Base-by-base conservation (phyloP, 1,140 invertebrate genomes). In the Hyles vespertilio region DNA sequence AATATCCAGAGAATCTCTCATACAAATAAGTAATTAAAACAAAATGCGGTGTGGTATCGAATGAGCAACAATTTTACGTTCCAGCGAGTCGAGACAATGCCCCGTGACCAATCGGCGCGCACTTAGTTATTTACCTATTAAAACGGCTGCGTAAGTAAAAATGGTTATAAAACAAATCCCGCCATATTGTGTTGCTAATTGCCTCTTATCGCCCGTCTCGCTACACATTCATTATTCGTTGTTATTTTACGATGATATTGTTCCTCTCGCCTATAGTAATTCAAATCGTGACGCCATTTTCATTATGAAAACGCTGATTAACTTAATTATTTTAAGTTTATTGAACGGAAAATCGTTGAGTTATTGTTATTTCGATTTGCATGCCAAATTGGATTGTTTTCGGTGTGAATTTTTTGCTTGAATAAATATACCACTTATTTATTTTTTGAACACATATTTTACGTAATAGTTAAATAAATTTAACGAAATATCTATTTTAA, bases 121-220 rank as follows among this genome's bases (percentile, higher is more conserved):
- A 65, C 56, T 56, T 65, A 58, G 57, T 70, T 67, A 59, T 61
- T 40, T 59, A 57, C 55, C 59, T 61, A 61, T 62, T 61, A 59
- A 58, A 49, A 10, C 10, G 44, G 4, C 9, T 33, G 54, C 44
- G 56, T 51, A 6, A 44, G 48, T 44, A 61, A 63, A 72, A 63
- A 69, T 59, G 52, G 63, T 54, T 56, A 63, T 69, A 67, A 69
- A 61, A 33, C 49, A 49, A 32, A 50, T 9, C 32, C 54, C 40
- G 66, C 70, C 69, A 72, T 76, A 66, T 78, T 81, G 73, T 81
- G 74, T 74, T 59, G 60, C 73, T 83, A 85, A 83, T 85, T 83
- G 75, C 75, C 68, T 58, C 70, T 80, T 81, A 81, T 83, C 82
- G 77, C 51, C 54, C 62, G 72, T 75, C 65, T 61, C 65, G 67